Base-by-base conservation (phyloP, 2,888 invertebrate species). In the Phengaris arion region DNA sequence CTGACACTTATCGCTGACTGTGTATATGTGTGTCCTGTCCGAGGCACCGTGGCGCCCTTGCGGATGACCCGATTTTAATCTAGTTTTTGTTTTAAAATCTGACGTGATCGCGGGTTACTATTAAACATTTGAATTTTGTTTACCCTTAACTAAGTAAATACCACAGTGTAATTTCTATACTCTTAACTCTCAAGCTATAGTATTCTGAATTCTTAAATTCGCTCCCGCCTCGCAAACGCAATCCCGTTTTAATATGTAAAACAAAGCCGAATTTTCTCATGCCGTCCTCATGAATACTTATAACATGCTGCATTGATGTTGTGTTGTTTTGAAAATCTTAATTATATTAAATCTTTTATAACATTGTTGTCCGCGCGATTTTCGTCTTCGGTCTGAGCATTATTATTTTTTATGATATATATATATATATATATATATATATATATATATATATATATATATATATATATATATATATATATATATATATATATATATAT, bases 251-350 rank as follows among this genome's bases (percentile, higher is more conserved):
- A 52, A 35, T 72, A 72, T 72, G 72, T 35, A 54, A 35, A 48
- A 22, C 35, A 70, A 70, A 52, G 72, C 13, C 6, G 22, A 35
- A 72, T 52, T 70, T 68, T n/a, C 46, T 15, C 48, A n/a, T 8
- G n/a, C 64, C 64, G 6, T 35, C n/a, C 46, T 48, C 46, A 69
- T 69, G 69, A 48, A 69, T 69, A 69, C 69, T 22, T 48, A 15
- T 48, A 69, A 35, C 35, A 35, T 6, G 0, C 48, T 48, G 48
- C 15, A 48, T 69, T 6, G n/a, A n/a, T 69, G 69, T 69, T 69
- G n/a, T 69, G n/a, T 69, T 68, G 69, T 68, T 68, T 68, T 45
- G 64, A 64, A 45, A 64, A 64, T 64, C 35, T 45, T 64, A 64
- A 64, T 64, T 64, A 64, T 35, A 64, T 45, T 64, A 64, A 64